These are phyloP conservation scores for Pterocles gutturalis DNA, from an alignment of 2,113 vertebrate genomes.

Conservation along the genomic window DNA sequence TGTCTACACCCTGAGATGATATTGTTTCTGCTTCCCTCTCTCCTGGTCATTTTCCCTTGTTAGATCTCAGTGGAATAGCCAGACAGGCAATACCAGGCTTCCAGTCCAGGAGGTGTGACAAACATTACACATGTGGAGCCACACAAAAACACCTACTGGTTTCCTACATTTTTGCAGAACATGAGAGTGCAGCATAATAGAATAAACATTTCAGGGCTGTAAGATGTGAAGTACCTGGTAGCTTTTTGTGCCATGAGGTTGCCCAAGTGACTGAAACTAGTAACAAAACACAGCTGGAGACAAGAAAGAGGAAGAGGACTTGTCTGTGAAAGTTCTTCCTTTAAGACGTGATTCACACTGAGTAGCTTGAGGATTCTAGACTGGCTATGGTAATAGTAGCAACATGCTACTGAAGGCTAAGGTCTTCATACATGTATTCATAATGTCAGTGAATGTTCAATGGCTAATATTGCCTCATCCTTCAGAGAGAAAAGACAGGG, in stretches of 20 bases:
- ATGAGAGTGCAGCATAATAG: background rate
- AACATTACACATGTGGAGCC: background rate
- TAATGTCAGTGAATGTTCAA: background rate
- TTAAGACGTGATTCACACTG: background rate
- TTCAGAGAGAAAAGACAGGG: background rate
- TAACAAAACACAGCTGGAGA: background rate
- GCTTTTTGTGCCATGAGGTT: background rate
- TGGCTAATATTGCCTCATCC: background rate
- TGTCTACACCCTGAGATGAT: background rate
- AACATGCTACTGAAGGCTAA: background rate
- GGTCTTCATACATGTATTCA: background rate
- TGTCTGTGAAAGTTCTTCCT: background rate
- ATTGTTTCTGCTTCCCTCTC: background rate
- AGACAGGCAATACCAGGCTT: background rate
- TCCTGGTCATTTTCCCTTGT: background rate
- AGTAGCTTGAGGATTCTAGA: background rate
- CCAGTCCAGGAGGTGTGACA: background rate
- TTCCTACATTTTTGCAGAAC: background rate
- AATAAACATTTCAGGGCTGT: background rate
- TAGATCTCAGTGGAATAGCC: background rate
- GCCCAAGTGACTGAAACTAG: background rate
- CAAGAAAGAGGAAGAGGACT: background rate
- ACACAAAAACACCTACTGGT: background rate
- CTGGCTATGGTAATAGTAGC: background rate
- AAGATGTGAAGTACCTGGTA: background rate